Base-by-base conservation (phyloP, 2,888 invertebrate species). In the Nephrotoma guestfalica region DNA sequence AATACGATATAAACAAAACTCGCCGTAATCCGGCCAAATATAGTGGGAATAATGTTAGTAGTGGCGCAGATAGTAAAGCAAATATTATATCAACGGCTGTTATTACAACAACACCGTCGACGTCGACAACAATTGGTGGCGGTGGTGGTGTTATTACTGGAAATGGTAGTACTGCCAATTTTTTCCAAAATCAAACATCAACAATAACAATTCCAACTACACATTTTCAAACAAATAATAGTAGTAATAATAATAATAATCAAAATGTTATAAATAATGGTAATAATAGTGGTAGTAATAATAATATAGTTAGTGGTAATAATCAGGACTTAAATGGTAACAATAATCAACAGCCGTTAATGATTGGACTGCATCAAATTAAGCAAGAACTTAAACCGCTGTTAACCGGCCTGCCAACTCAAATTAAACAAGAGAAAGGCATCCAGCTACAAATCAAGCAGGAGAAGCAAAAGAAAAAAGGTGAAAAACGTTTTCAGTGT, bases 1-100 rank as follows among this genome's bases (percentile, higher is more conserved):
- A 95, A 0, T 98, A 97, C 90, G 97, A 97, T 90, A 92, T 97
- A 87, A 95, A 96, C 89, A 94, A 96, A 90, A 97, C 97, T 89
- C 93, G 96, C 87, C 93, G 95, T 88, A 86, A 86, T 51, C 86
- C 86, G 5, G 40, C 47, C 45, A 93, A 94, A 88, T 45, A 86
- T 51, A 51, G 51, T 51, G 41, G 40, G n/a, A 13, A 13, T 41
- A 85, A 41, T 40, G 6, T 41, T 13, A 40, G n/a, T 41, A 93
- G 88, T 93, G 94, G 18, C 92, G 90, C 51, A 90, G 90, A 88
- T 89, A 57, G 87, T 88, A 90, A 89, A 89, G 86, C 86, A 88
- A 87, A 93, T 94, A 88, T 93, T 86, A 93, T 93, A 87, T 94
- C 94, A 89, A 93, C 93, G 89, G 93, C 93, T 89, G 94, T 93